Conservation (phyloP, 2,113 vertebrate genomes). For the Caracal caracal region DNA sequence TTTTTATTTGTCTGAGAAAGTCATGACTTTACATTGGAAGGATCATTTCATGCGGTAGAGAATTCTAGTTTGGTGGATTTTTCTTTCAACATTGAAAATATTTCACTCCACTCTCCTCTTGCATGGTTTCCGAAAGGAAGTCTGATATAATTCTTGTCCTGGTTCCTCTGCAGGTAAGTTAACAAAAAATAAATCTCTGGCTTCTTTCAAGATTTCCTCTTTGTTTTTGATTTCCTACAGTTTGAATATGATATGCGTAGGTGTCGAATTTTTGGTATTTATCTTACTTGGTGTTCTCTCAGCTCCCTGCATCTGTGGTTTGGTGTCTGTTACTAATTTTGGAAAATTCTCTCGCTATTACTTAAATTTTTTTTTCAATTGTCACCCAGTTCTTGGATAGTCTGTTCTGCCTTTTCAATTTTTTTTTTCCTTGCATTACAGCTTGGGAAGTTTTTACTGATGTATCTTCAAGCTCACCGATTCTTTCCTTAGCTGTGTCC, state of each 20-base stretch:
- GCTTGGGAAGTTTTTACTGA: neutral
- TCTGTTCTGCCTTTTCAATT: neutral
- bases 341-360: neutral
- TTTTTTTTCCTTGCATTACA: neutral
- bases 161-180: neutral
- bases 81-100: neutral
- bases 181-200: neutral
- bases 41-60: neutral
- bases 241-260: neutral
- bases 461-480: neutral
- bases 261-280: neutral
- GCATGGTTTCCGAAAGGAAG: neutral
- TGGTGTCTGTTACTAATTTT: slow-evolving; percentile 6
- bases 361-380: neutral
- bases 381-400: neutral
- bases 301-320: neutral
- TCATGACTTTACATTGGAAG: neutral
- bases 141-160: neutral
- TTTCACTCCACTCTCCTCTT: neutral
- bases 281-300: neutral
- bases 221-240: neutral
- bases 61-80: neutral
- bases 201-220: neutral
- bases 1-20: neutral
- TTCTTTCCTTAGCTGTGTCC: neutral